Conservation (phyloP, 1,140 invertebrate species). For the Limonius californicus region DNA sequence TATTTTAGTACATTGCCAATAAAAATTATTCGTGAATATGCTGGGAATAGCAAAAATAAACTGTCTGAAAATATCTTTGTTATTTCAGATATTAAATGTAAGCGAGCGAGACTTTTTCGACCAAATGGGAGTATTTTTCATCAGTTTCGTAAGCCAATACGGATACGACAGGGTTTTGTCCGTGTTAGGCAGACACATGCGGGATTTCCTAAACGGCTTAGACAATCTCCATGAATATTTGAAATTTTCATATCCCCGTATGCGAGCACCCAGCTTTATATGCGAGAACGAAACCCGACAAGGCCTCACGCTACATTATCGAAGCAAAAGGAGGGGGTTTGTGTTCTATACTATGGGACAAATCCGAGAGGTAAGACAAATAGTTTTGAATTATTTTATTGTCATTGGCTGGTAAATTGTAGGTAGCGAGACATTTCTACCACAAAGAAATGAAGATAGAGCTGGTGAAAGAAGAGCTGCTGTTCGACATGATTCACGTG, state of each 20-base stretch:
- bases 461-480: slow-evolving; percentile 76
- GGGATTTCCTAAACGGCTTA: slow-evolving; percentile 93
- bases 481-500: slow-evolving; percentile 88
- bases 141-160: slow-evolving; percentile 89
- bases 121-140: slow-evolving; percentile 86
- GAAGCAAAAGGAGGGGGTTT: slow-evolving; percentile 88
- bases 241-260: slow-evolving; percentile 92
- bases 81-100: slow-evolving; percentile 81
- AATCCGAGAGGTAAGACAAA: slow-evolving; percentile 68
- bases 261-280: slow-evolving; percentile 92
- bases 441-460: slow-evolving; percentile 91
- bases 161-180: slow-evolving; percentile 89
- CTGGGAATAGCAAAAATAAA: too few relatives aligned
- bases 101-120: slow-evolving; percentile 85
- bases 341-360: slow-evolving; percentile 97
- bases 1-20: too few relatives aligned
- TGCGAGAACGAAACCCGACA: slow-evolving; percentile 91
- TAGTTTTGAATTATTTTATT: neutral
- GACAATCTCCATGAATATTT: slow-evolving; percentile 97
- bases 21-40: too few relatives aligned
- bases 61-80: too few relatives aligned
- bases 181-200: slow-evolving; percentile 85
- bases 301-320: slow-evolving; percentile 89
- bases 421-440: slow-evolving; percentile 88
- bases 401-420: slow-evolving; percentile 33